These are phyloP conservation scores for Myopa testacea DNA, from an alignment of 2,888 invertebrate genomes.

Conservation along the genomic window DNA sequence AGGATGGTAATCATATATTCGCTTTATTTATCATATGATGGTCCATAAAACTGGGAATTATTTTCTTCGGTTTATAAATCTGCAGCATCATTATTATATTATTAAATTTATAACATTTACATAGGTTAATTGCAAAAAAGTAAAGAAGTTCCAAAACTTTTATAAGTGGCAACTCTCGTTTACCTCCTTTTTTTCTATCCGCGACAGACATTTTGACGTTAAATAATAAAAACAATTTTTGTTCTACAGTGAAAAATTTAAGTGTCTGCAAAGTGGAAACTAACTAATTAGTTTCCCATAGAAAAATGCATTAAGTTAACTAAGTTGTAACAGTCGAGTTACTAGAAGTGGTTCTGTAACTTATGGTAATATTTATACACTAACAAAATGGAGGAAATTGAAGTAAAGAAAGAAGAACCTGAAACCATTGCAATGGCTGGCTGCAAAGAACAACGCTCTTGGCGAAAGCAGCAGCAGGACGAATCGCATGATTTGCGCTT, in stretches of 20 bases:
- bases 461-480: slow-evolving; percentile 21
- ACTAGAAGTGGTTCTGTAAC: neutral
- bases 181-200: neutral
- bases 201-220: slow-evolving; percentile 39
- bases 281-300: slow-evolving; percentile 7
- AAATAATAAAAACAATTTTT: slow-evolving; percentile 47
- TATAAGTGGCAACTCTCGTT: neutral
- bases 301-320: slow-evolving; percentile 27
- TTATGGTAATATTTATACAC: neutral
- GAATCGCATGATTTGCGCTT: slow-evolving; percentile 1
- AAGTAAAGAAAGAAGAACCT: slow-evolving; percentile 27
- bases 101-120: too few relatives aligned
- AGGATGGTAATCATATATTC: too few relatives aligned
- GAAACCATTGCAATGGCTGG: slow-evolving; percentile 17
- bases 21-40: too few relatives aligned
- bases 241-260: slow-evolving; percentile 20
- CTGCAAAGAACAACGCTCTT: slow-evolving; percentile 14
- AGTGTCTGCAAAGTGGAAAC: slow-evolving; percentile 25
- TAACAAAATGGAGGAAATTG: slow-evolving; percentile 29
- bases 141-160: too few relatives aligned
- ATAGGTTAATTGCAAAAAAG: too few relatives aligned
- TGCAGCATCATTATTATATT: too few relatives aligned
- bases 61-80: too few relatives aligned
- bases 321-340: neutral
- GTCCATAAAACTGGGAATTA: too few relatives aligned